phyloP scores from a whole-genome alignment of 1,140 invertebrate genomes.

The Pararge aegeria region DNA sequence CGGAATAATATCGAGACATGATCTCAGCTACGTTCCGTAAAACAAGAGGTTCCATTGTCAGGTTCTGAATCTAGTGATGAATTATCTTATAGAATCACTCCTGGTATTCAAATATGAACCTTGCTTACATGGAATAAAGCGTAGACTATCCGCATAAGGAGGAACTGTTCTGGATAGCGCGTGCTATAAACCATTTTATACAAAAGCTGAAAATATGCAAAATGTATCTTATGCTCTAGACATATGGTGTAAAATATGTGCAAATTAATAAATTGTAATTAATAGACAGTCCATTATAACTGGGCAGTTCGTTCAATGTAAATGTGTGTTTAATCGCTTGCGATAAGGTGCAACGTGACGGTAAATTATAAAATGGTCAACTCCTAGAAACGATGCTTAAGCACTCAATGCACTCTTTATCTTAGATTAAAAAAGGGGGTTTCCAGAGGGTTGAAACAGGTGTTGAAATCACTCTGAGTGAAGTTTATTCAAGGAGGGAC shows the following conservation, averaged over 20 bases:
- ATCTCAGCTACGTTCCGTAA: constrained; percentile 45
- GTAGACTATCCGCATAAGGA: background rate
- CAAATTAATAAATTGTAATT: constrained; percentile 27
- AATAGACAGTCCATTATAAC: constrained; percentile 15
- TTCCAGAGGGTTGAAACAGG: constrained; percentile 42
- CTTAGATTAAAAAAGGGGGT: constrained; percentile 72
- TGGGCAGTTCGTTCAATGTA: constrained; percentile 1
- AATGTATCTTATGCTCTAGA: background rate
- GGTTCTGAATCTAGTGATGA: constrained; percentile 61
- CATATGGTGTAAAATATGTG: background rate
- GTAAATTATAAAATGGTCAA: constrained; percentile 28
- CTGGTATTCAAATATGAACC: constrained; percentile 14
- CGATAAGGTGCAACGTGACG: constrained; percentile 16
- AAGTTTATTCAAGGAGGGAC: constrained; percentile 20
- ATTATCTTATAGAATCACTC: constrained; percentile 14
- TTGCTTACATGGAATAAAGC: constrained; percentile 6
- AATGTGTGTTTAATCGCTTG: constrained; percentile 22
- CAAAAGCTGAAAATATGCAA: background rate
- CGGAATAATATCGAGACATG: constrained; percentile 22
- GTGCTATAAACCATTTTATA: background rate
- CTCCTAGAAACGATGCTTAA: constrained; percentile 57
- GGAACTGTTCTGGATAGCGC: background rate
- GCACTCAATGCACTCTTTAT: constrained; percentile 73
- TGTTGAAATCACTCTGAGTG: constrained; percentile 30
- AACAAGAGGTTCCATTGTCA: constrained; percentile 73